These are phyloP conservation scores for Spisula solida DNA, from an alignment of 2,888 invertebrate genomes.

Conservation along the genomic window DNA sequence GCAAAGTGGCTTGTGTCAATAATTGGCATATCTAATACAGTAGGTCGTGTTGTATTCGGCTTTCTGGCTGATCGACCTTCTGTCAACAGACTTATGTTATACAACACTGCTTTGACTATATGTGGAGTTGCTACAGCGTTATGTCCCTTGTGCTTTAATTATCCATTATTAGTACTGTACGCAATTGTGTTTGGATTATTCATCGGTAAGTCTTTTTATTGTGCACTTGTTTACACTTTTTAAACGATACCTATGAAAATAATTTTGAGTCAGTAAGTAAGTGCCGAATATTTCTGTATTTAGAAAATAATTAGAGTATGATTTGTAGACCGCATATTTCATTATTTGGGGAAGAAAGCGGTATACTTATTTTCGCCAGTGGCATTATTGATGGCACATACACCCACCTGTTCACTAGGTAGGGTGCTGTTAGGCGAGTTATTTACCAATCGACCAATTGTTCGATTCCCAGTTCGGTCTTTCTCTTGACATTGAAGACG, in stretches of 20 bases:
- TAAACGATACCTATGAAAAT: no score
- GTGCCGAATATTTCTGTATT: neutral
- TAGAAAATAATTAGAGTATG: neutral
- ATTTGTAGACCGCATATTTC: neutral
- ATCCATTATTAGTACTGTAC: slow-evolving; percentile 92
- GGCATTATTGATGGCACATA: no score
- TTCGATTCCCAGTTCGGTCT: no score
- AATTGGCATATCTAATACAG: slow-evolving; percentile 97
- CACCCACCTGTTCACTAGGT: no score
- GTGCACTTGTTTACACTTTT: no score
- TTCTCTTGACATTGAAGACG: no score
- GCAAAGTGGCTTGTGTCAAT: slow-evolving; percentile 93
- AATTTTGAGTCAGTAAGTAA: no score
- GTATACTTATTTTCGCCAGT: neutral
- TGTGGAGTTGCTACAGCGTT: slow-evolving; percentile 96
- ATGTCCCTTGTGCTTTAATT: slow-evolving; percentile 92
- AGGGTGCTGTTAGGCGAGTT: no score
- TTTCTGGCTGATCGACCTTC: slow-evolving; percentile 88
- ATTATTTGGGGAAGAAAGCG: neutral
- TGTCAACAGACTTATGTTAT: slow-evolving; percentile 96
- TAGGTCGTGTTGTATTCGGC: slow-evolving; percentile 93
- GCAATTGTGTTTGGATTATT: slow-evolving; percentile 88
- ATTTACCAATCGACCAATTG: no score
- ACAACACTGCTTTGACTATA: slow-evolving; percentile 95
- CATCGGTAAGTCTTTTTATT: slow-evolving; percentile 80